Evolutionary conservation across 2,797 vertebrate species (phyloP), one percentile per base, ranked within the genome.

Genomic region (Myoxocephalus aenaeus): DNA sequence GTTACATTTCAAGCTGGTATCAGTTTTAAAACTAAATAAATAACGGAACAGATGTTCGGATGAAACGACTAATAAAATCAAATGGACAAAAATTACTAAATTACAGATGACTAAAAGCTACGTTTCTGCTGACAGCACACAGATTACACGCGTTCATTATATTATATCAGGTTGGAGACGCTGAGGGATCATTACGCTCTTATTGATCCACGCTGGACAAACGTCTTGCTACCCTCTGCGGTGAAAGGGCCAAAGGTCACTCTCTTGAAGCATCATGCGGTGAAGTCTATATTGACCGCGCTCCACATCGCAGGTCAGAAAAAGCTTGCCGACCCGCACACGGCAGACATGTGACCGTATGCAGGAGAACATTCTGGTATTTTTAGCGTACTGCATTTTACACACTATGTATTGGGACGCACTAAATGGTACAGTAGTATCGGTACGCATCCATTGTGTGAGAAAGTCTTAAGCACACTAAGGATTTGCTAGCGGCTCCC

Each of bases 31-130:
- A 5, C 15, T 17, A 44, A 46, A 17, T 46, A 22, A 51, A 51
- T 10, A 25, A 53, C 13, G 12, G 61, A 27, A 25, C 22, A 63
- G 38, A 53, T 13, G 9, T n/a, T 14, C 15, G 34, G 3, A 20
- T 15, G 4, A 34, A 62, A 53, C 22, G 1, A 20, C 1, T 32
- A 46, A 50, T 14, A 51, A 20, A 20, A 44, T 32, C 10, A 59
- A 59, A 12, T 40, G 40, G 58, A 85, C 61, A 62, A 83, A 77
- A 61, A n/a, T n/a, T n/a, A n/a, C n/a, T n/a, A n/a, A n/a, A n/a
- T n/a, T n/a, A n/a, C n/a, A 73, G 20, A 59, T 72, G 18, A 59
- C n/a, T 50, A 1, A 73, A 61, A 32, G 15, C 25, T 18, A 3
- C 57, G 50, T 22, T 5, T n/a, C 29, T 22, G 29, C 70, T 64